phyloP scores from a whole-genome alignment of 2,113 vertebrate genomes.

The Eolophus roseicapilla region DNA sequence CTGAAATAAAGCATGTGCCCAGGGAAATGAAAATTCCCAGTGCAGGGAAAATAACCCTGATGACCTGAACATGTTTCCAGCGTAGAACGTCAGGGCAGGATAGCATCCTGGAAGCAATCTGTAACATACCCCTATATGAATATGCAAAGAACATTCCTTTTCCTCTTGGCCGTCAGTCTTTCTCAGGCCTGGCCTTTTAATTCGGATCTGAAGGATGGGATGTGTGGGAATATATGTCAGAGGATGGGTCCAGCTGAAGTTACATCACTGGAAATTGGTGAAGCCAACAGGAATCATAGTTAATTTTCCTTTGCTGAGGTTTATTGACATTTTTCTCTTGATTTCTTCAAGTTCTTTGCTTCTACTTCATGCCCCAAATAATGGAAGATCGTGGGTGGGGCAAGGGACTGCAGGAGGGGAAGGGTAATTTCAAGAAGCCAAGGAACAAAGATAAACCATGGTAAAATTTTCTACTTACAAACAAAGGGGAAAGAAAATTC shows the following conservation, averaged over 20 bases:
- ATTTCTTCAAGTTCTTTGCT: background rate
- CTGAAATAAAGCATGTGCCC: background rate
- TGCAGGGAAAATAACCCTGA: background rate
- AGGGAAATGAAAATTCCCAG: background rate
- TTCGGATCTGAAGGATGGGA: background rate
- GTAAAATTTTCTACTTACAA: background rate
- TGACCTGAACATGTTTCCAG: rapidly evolving
- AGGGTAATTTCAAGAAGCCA: background rate
- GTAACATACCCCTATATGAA: background rate
- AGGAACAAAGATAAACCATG: background rate
- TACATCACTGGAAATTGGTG: background rate
- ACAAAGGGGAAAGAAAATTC: background rate
- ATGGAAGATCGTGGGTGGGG: background rate
- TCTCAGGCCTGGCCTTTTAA: background rate
- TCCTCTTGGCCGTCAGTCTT: background rate
- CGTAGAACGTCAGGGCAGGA: background rate
- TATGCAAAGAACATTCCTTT: background rate
- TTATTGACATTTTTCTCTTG: background rate
- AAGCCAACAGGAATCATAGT: background rate
- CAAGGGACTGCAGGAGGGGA: background rate
- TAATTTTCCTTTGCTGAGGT: background rate
- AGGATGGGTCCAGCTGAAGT: background rate
- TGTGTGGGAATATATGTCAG: too few species aligned
- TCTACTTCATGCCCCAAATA: background rate
- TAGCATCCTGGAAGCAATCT: background rate